Evolutionary conservation across 2,113 vertebrate species (phyloP).

Genomic region (Colius striatus): DNA sequence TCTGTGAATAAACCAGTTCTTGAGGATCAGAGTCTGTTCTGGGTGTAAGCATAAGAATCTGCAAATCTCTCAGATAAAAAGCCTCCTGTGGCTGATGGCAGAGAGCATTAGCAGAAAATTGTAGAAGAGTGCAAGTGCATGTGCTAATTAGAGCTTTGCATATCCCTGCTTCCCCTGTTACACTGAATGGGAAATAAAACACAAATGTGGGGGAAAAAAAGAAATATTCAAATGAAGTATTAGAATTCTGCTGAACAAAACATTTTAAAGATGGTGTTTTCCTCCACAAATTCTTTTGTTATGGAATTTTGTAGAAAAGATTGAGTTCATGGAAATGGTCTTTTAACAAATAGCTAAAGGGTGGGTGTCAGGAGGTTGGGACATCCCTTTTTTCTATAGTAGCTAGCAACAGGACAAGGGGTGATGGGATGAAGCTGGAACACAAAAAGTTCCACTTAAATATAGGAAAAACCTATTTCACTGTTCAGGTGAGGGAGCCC

Average conservation of each 20-base stretch:
- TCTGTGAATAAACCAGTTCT: neutral
- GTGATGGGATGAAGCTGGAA: too few species aligned
- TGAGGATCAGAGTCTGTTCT: neutral
- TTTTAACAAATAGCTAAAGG: too few species aligned
- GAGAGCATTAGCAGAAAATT: conserved; percentile 26
- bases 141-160: conserved; percentile 56
- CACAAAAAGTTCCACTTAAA: too few species aligned
- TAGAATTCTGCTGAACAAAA: neutral
- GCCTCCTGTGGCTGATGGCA: conserved; percentile 36
- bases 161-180: neutral
- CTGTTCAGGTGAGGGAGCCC: too few species aligned
- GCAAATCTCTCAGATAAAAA: conserved; percentile 35
- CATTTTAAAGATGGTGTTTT: neutral
- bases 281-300: neutral
- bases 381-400: too few species aligned
- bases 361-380: too few species aligned
- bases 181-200: conserved; percentile 19
- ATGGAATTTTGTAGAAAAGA: neutral
- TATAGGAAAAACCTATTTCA: too few species aligned
- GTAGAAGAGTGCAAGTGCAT: conserved; percentile 34
- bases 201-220: neutral
- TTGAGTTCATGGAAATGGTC: neutral
- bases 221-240: neutral
- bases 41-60: neutral
- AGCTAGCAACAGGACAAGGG: too few species aligned